A percentile compares a stretch with the other conserved stretches of the same genome.
Evolutionary conservation across 2,888 invertebrate genomes (phyloP).

Genomic region (Amorpha juglandis): DNA sequence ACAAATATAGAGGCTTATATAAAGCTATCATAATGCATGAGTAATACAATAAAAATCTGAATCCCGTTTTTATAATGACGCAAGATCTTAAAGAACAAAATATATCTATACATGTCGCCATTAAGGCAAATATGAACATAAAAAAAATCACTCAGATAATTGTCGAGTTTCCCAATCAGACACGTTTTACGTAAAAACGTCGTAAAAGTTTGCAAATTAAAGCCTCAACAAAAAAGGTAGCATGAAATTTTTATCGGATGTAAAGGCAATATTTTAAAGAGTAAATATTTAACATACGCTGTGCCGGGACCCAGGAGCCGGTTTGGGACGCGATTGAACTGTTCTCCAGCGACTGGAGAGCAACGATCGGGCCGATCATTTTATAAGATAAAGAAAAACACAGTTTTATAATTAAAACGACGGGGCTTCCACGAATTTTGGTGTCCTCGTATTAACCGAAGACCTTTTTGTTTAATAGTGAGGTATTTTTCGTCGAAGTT

Average conservation of each 20-base stretch:
- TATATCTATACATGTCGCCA: background rate
- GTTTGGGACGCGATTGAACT: constrained; percentile 74
- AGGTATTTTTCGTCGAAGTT: constrained; percentile 13
- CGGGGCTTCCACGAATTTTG: constrained; percentile 23
- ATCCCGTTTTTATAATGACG: background rate
- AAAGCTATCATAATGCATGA: background rate
- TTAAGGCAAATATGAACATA: background rate
- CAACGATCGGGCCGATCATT: constrained; percentile 34
- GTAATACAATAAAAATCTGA: background rate
- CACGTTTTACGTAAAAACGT: background rate
- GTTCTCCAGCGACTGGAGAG: constrained; percentile 41
- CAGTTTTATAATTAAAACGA: constrained; percentile 24
- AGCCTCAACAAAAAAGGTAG: constrained; percentile 14
- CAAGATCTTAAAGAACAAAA: background rate
- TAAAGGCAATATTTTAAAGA: constrained; percentile 40
- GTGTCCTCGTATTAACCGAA: constrained; percentile 6
- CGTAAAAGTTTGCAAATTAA: constrained; percentile 17
- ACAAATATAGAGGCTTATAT: background rate
- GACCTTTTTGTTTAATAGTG: constrained; percentile 8
- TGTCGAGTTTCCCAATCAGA: constrained; percentile 6
- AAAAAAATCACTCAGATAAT: constrained; percentile 17
- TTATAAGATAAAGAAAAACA: constrained; percentile 28
- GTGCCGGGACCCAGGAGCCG: constrained; percentile 63
- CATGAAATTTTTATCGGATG: constrained; percentile 20
- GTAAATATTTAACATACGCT: constrained; percentile 57